These are phyloP conservation scores for Eucidaris tribuloides DNA, from an alignment of 35 echinoderm and acorn worm species.

Conservation along the genomic window DNA sequence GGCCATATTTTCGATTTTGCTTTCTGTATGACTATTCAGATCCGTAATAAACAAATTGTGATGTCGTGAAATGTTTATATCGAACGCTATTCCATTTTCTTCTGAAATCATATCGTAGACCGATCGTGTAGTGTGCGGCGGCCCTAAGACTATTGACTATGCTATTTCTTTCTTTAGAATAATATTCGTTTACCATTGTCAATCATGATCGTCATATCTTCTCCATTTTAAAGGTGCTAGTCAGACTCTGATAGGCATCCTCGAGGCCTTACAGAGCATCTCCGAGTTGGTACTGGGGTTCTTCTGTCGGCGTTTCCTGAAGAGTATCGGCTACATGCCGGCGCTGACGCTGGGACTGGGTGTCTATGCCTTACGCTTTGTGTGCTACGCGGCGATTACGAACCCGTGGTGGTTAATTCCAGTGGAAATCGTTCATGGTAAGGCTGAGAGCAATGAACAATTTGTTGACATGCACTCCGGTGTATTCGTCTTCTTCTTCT, in stretches of 20 bases:
- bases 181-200: too few species aligned
- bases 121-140: too few species aligned
- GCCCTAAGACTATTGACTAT: too few species aligned
- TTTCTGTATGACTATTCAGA: too few species aligned
- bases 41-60: too few species aligned
- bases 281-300: slow-evolving; percentile 51
- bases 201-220: too few species aligned
- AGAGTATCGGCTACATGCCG: slow-evolving; percentile 36
- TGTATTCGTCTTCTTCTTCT: not conserved
- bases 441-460: not conserved
- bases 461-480: not conserved
- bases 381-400: slow-evolving; percentile 46
- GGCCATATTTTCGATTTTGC: too few species aligned
- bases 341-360: slow-evolving; percentile 33
- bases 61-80: too few species aligned
- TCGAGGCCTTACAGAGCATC: slow-evolving; percentile 46
- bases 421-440: slow-evolving; percentile 65
- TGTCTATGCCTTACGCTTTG: slow-evolving; percentile 60
- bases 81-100: too few species aligned
- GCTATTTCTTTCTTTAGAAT: too few species aligned
- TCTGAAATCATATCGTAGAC: too few species aligned
- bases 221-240: slow-evolving; percentile 62
- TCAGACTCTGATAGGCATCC: slow-evolving; percentile 49
- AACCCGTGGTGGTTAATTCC: slow-evolving; percentile 72
- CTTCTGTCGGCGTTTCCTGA: slow-evolving; percentile 40